Percentiles rank a stretch among this genome's conserved stretches.
These are phyloP conservation scores for Hydrotaea diabolus DNA, from an alignment of 2,888 invertebrate species.

Conservation along the genomic window DNA sequence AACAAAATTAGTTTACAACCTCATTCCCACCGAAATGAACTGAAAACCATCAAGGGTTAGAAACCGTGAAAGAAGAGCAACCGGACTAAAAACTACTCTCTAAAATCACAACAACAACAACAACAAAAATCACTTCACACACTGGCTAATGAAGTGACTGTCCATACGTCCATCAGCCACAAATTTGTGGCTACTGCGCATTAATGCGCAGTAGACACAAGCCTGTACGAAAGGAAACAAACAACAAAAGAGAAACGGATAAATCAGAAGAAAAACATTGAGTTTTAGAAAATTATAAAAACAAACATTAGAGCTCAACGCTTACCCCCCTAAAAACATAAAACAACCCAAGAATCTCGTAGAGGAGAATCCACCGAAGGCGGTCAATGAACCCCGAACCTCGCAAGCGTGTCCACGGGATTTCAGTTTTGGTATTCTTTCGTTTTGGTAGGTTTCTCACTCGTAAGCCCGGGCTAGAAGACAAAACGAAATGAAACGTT, in stretches of 20 bases:
- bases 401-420: not conserved
- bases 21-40: not conserved
- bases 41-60: too few relatives aligned
- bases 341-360: not conserved
- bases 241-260: not conserved
- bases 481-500: not conserved
- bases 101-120: not conserved
- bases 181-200: too few relatives aligned
- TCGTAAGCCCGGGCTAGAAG: not conserved
- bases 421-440: not conserved
- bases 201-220: not conserved
- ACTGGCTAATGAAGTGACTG: not conserved
- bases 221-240: not conserved
- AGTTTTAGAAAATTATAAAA: conserved; percentile 3
- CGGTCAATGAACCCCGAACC: conserved; percentile 22
- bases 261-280: not conserved
- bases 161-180: not conserved
- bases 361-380: not conserved
- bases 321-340: not conserved
- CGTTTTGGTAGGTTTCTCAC: conserved; percentile 1
- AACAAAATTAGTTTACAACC: not conserved
- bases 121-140: not conserved
- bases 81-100: not conserved
- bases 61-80: not conserved
- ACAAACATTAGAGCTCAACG: not conserved